Evolutionary conservation across 2,797 vertebrate species (phyloP), one percentile per base, ranked within the genome.

Genomic region (Acomys russatus): DNA sequence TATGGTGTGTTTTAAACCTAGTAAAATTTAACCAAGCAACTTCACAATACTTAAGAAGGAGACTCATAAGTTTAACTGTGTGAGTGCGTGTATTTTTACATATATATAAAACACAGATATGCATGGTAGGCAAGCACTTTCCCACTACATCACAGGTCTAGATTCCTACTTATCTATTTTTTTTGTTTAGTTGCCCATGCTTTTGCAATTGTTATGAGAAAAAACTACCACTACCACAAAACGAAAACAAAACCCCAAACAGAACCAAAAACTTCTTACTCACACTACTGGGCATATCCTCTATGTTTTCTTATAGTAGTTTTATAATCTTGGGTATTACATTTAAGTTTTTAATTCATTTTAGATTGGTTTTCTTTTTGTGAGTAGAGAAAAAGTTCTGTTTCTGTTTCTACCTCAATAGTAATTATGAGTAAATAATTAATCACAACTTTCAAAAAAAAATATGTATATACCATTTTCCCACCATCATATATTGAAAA

Each of bases 21-120:
- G 10, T 49, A 84, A 64, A 96, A 78, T 14, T 90, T 93, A 96
- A 63, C 63, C 51, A 90, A 93, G 51, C 44, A 88, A 83, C 68
- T 82, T 90, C 59, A 92, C 30, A 92, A 92, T 88, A 70, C 70
- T 96, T 97, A 93, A 63, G 84, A 94, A 91, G 83, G 63, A 96
- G 93, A 92, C 51, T 70, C 85, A 83, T 80, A 77, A 59, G 22
- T 93, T 96, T 93, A 68, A 91, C 89, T 6, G n/a, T 80, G 15
- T 90, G 80, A 64, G 66, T 87, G 33, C 68, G 83, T 97, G 4
- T 51, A 8, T 51, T 28, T 64, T 83, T 44, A 7, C 4, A 68
- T 70, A 54, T 68, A n/a, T 17, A 33, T 51, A 54, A 30, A 70
- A 23, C 25, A 86, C 49, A 54, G 44, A 68, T 86, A 54, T 25